Evolutionary conservation across 2,888 invertebrate species (phyloP).

Genomic region (Coelinius sp.): DNA sequence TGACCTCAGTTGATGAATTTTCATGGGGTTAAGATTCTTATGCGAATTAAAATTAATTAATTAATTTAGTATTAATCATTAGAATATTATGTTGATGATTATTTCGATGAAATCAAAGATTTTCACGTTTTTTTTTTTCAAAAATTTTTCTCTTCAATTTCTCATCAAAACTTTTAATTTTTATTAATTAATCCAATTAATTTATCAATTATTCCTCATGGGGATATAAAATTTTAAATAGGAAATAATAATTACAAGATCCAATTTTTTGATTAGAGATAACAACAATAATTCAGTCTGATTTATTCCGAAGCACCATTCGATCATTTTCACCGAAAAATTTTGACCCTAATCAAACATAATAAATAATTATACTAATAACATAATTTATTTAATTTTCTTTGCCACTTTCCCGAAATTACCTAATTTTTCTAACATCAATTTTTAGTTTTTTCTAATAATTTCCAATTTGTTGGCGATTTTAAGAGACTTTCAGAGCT

Average conservation of each 20-base stretch:
- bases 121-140: constrained; percentile 24
- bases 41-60: constrained; percentile 47
- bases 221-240: constrained; percentile 53
- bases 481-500: constrained; percentile 32
- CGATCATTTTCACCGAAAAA: constrained; percentile 29
- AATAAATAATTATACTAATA: constrained; percentile 24
- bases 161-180: too few relatives aligned
- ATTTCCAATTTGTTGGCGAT: constrained; percentile 27
- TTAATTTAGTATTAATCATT: constrained; percentile 65
- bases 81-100: constrained; percentile 65
- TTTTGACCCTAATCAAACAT: constrained; percentile 6
- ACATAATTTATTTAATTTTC: constrained; percentile 18
- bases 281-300: constrained; percentile 70
- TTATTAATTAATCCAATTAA: too few relatives aligned
- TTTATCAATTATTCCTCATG: constrained; percentile 31
- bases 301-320: constrained; percentile 69
- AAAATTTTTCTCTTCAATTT: constrained; percentile 7
- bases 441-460: constrained; percentile 16
- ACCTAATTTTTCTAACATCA: not conserved
- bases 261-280: constrained; percentile 54
- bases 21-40: constrained; percentile 65
- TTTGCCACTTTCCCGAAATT: constrained; percentile 33
- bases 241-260: constrained; percentile 55
- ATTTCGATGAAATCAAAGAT: constrained; percentile 47
- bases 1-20: constrained; percentile 54